Evolutionary conservation across 2,797 vertebrate species (phyloP).

Genomic region (Rhynchonycteris naso): DNA sequence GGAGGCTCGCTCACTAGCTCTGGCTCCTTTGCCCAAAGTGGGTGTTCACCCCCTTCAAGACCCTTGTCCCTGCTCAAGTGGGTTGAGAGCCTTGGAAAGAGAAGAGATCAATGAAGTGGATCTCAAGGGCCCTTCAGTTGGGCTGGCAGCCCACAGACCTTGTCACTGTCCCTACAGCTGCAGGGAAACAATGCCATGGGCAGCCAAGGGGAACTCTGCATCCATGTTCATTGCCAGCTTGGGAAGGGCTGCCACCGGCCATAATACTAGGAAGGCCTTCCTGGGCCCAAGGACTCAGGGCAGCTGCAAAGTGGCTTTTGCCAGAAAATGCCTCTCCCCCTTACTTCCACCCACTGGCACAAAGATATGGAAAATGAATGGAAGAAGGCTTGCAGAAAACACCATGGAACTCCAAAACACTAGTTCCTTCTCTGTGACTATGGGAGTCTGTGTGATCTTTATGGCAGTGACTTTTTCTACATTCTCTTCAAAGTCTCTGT

Average conservation of each 20-base stretch:
- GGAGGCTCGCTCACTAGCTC: background rate
- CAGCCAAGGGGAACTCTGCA: background rate
- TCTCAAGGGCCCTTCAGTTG: background rate
- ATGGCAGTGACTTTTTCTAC: background rate
- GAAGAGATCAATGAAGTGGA: conserved; percentile 21
- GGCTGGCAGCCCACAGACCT: conserved; percentile 30
- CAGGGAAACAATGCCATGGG: background rate
- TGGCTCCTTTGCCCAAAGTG: background rate
- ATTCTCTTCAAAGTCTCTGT: background rate
- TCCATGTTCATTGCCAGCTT: background rate
- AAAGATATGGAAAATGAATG: background rate
- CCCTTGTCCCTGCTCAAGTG: background rate
- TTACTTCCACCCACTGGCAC: background rate
- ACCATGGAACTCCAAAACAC: background rate
- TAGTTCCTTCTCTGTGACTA: background rate
- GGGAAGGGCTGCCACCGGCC: accelerated
- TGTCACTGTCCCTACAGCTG: conserved; percentile 30
- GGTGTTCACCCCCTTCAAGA: background rate
- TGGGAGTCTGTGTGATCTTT: background rate
- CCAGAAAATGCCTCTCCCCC: background rate
- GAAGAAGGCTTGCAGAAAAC: background rate
- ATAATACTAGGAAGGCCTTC: background rate
- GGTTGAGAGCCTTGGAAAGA: conserved; percentile 49
- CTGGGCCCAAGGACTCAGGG: background rate
- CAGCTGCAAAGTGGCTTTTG: background rate